phyloP scores from a whole-genome alignment of 1,140 invertebrate genomes.

The Tetramorium parvispinum region DNA sequence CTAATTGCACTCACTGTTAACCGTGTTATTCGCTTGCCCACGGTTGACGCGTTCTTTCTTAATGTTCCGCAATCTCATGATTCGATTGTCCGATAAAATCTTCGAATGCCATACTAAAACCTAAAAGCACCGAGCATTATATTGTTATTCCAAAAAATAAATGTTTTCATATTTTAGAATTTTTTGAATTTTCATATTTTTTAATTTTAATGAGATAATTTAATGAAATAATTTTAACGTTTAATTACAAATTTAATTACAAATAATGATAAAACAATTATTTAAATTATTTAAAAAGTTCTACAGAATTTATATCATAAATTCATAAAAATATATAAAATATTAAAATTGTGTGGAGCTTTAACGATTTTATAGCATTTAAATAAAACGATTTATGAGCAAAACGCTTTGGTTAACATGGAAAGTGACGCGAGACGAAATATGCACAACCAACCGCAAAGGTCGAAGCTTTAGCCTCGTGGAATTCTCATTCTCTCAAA shows the following conservation, averaged over 20 bases:
- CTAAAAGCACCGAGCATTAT: background rate
- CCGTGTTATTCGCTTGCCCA: slow-evolving; percentile 62
- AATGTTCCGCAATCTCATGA: slow-evolving; percentile 54
- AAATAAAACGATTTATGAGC: background rate
- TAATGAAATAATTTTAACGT: background rate
- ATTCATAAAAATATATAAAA: background rate
- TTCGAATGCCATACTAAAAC: background rate
- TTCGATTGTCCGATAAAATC: background rate
- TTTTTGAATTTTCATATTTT: too few relatives aligned
- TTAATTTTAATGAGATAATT: too few relatives aligned
- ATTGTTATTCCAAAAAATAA: background rate
- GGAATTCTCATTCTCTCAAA: slow-evolving; percentile 18
- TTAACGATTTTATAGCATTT: background rate
- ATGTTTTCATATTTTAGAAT: background rate
- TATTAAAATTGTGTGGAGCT: background rate
- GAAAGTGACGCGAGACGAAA: background rate
- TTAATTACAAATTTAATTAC: background rate
- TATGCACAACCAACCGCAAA: background rate
- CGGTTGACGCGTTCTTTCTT: slow-evolving; percentile 57
- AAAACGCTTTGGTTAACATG: background rate
- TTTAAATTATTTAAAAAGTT: background rate
- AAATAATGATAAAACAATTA: background rate
- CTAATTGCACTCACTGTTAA: slow-evolving; percentile 70
- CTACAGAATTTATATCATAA: background rate
- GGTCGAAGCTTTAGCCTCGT: background rate